Base-by-base conservation (phyloP, 2,797 vertebrate genomes). In the Enoplosus armatus region DNA sequence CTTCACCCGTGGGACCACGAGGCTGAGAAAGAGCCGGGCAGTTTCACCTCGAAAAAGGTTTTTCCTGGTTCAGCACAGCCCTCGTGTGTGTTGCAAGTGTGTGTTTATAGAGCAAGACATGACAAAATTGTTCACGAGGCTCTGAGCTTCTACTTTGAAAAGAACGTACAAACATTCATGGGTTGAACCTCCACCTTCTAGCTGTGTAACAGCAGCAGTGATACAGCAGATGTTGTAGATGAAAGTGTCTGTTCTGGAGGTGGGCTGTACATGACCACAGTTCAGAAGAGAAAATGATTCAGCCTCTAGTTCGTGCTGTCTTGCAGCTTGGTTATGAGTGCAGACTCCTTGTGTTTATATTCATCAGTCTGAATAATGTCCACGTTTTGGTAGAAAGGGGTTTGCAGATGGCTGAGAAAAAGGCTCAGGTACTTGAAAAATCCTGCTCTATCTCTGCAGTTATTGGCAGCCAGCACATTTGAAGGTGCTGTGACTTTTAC, bases 1-100 rank as follows among this genome's bases (percentile, higher is more conserved):
- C 86, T 26, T 55, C 67, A 66, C 85, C 86, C 88, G 55, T 3
- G 65, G 82, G 92, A 91, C 74, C 61, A 8, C 43, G 8, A 5
- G 63, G 68, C 79, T 65, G 70, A 66, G 75, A 75, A 75, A 58
- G 66, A 77, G 84, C 15, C 5, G 27, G 41, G 56, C 74, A 37
- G 69, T 68, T 87, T 87, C 47, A 74, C 51, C 75, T 68, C 22
- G 58, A 86, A 87, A 78, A 85, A 78, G 58, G 37, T 59, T 54
- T 83, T 79, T 90, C 75, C 72, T 79, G 58, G 76, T 83, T 75
- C 48, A 37, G 53, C 73, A 62, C 54, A 15, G 39, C 31, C 37
- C 53, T n/a, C 18, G 1, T n/a, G 29, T 60, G 58, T 54, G 26
- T 3, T 35, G 66, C 12, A 7, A 29, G 55, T 20, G 53, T 22